These are phyloP conservation scores for Uropetala carovei DNA, from an alignment of 2,888 invertebrate genomes.

Conservation along the genomic window DNA sequence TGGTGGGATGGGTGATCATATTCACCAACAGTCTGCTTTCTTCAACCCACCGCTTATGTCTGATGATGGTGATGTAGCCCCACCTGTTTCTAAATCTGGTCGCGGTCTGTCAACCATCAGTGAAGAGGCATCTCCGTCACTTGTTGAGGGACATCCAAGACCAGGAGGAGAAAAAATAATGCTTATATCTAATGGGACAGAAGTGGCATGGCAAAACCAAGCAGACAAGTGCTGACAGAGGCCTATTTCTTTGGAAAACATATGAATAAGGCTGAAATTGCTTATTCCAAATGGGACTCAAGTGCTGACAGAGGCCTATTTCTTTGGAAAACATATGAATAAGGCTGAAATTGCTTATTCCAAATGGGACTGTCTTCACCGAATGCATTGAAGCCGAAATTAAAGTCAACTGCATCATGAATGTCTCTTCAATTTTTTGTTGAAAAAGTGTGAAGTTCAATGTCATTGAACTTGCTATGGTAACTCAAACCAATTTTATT, in stretches of 20 bases:
- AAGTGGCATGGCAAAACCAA: conserved; percentile 46
- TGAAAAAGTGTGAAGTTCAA: background rate
- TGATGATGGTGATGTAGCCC: background rate
- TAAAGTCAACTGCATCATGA: background rate
- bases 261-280: background rate
- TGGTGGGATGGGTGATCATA: background rate
- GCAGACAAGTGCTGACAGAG: conserved; percentile 58
- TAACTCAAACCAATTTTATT: background rate
- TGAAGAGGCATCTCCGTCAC: conserved; percentile 45
- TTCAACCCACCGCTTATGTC: conserved; percentile 48
- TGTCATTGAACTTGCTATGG: background rate
- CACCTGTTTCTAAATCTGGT: conserved; percentile 12
- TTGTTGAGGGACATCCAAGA: conserved; percentile 18
- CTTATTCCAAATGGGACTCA: background rate
- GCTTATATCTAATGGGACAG: conserved; percentile 43
- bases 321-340: background rate
- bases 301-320: conserved; percentile 19
- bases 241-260: background rate
- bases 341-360: background rate
- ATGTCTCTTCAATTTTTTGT: background rate
- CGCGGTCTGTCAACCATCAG: conserved; percentile 37
- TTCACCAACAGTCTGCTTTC: conserved; percentile 38
- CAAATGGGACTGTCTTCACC: background rate
- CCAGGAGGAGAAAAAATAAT: conserved; percentile 55
- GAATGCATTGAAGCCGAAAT: background rate